Conservation (phyloP, 2,888 invertebrate genomes). For the Eupithecia abbreviata region DNA sequence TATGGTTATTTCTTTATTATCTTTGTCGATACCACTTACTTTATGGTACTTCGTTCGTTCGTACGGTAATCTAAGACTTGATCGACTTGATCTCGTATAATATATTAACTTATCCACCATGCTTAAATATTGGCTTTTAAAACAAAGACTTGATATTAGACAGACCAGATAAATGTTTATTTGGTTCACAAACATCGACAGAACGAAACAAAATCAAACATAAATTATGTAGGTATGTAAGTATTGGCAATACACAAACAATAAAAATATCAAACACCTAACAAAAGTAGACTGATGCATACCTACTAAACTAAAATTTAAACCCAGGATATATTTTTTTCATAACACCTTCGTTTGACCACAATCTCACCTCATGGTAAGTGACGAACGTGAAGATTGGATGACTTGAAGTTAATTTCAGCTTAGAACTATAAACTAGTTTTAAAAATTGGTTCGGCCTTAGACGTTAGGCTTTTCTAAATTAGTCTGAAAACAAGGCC, state of each 20-base stretch:
- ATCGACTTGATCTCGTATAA: not conserved
- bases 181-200: too few relatives aligned
- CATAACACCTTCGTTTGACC: too few relatives aligned
- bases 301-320: too few relatives aligned
- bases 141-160: not conserved
- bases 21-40: slow-evolving; percentile 8
- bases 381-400: not conserved
- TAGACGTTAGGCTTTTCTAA: not conserved
- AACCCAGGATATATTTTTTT: too few relatives aligned
- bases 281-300: too few relatives aligned
- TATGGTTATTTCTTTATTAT: slow-evolving; percentile 15
- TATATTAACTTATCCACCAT: not conserved
- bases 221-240: too few relatives aligned
- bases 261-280: too few relatives aligned
- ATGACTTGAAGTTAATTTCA: not conserved
- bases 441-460: not conserved
- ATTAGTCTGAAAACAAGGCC: not conserved
- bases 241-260: too few relatives aligned
- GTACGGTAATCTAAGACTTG: not conserved
- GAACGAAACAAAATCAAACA: too few relatives aligned
- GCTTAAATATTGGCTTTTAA: not conserved
- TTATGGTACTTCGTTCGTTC: not conserved
- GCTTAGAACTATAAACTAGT: not conserved
- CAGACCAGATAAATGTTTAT: too few relatives aligned
- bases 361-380: too few relatives aligned